phyloP scores from a whole-genome alignment of 1,140 invertebrate genomes.

The Halictus rubicundus region DNA sequence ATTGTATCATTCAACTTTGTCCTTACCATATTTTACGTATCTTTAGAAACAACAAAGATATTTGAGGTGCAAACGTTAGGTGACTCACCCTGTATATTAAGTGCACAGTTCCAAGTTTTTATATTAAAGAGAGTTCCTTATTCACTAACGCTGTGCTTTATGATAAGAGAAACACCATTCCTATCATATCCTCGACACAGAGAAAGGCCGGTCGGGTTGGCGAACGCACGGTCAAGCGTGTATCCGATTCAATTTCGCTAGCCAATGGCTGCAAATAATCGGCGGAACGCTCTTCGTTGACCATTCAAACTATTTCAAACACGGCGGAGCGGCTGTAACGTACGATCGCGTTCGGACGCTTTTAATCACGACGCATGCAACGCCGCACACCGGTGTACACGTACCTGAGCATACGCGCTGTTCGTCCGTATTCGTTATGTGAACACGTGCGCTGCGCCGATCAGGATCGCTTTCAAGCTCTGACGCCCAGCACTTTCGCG shows the following conservation, averaged over 20 bases:
- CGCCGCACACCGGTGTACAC: background rate
- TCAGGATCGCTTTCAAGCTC: constrained; percentile 7
- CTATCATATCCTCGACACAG: too few species aligned
- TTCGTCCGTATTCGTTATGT: constrained; percentile 12
- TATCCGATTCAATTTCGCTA: background rate
- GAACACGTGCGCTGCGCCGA: constrained; percentile 29
- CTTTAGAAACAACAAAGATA: too few species aligned
- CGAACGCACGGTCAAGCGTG: too few species aligned
- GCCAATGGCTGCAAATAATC: background rate
- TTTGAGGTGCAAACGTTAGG: too few species aligned
- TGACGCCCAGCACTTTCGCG: background rate
- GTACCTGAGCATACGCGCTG: constrained; percentile 30
- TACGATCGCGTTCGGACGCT: constrained; percentile 1
- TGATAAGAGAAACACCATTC: too few species aligned
- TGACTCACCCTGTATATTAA: too few species aligned
- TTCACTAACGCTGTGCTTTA: too few species aligned
- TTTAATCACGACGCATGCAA: background rate
- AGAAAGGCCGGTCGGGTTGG: too few species aligned
- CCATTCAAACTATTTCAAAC: background rate
- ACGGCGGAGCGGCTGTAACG: background rate
- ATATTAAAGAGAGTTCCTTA: too few species aligned
- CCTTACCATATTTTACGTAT: too few species aligned
- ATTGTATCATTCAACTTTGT: too few species aligned
- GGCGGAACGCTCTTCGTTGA: background rate
- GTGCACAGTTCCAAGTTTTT: too few species aligned